Evolutionary conservation across 2,888 invertebrate genomes (phyloP).

Genomic region (Nephrotoma flavescens): DNA sequence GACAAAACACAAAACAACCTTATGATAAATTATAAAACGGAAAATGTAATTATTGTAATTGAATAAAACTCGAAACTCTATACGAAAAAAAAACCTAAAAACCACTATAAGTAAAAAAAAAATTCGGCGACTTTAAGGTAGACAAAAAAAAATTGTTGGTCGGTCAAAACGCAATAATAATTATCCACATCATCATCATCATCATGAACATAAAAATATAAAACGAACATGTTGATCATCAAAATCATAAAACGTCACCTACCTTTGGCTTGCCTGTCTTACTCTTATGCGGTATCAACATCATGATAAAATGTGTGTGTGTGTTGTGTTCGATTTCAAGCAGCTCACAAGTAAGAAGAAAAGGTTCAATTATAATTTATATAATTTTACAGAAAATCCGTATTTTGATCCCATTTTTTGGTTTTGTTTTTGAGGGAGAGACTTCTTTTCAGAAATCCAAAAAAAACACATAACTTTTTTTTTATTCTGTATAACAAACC

Average conservation of each 20-base stretch:
- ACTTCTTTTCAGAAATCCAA: background rate
- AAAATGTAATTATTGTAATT: constrained; percentile 4
- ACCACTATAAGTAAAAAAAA: background rate
- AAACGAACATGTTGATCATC: background rate
- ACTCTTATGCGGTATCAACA: background rate
- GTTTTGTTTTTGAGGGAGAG: background rate
- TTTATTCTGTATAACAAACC: background rate
- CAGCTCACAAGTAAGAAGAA: background rate
- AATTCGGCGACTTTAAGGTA: constrained; percentile 3
- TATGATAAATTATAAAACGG: constrained; percentile 1
- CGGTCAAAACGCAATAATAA: constrained; percentile 2
- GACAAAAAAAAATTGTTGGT: background rate
- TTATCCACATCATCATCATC: background rate
- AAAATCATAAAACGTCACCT: constrained; percentile 2
- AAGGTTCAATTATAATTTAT: background rate
- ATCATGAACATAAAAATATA: background rate
- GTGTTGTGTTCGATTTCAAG: background rate
- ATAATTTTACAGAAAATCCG: background rate
- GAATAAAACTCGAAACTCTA: background rate
- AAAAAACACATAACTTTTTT: background rate
- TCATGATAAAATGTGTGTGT: background rate
- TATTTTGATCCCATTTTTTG: background rate
- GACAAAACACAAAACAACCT: background rate
- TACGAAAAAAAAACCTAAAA: background rate
- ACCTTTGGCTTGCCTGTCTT: background rate